Base-by-base conservation (phyloP, 2,888 invertebrate genomes). In the Octodonta nipae region DNA sequence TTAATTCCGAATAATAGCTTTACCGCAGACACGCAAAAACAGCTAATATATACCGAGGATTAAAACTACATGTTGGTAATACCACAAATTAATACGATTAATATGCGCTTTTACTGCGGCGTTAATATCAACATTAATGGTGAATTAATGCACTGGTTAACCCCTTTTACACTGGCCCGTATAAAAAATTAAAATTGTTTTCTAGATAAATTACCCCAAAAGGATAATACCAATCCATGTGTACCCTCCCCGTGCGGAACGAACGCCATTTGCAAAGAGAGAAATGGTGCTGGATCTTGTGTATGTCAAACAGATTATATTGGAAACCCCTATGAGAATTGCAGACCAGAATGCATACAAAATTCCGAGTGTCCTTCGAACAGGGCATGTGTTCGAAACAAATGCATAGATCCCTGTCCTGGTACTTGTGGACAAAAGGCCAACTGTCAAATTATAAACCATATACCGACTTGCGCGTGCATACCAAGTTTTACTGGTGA, bases 311-410 rank as follows among this genome's bases (percentile, higher is more conserved):
- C 73, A 4, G 77, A 77, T 41, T 78, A 78, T 58, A 70, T 75
- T 46, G 84, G 85, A 44, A 78, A 83, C 55, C 83, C 84, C 24
- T 81, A 78, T 51, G 73, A 78, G 63, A 71, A 73, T 35, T 81
- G 81, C 52, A 68, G 74, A 53, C 76, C 77, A 14, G 76, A 77
- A 58, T 78, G 77, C 51, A 61, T 72, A 44, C 62, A 72, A 26
- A 73, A 76, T 56, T 67, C 73, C 16, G 77, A 77, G 52, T 78
- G 77, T 51, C 63, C 71, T n/a, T 65, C 74, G 34, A 66, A 65
- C 43, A 64, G 60, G 55, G 71, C 76, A 27, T 79, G 78, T 55
- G 67, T 70, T 41, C 67, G 67, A 50, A 73, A 72, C 54, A 77
- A 73, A 62, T 79, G 78, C 54, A 58, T 65, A 42, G 74, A 79